These are phyloP conservation scores for Megalops cyprinoides DNA, from an alignment of 2,797 vertebrate genomes.

Conservation along the genomic window DNA sequence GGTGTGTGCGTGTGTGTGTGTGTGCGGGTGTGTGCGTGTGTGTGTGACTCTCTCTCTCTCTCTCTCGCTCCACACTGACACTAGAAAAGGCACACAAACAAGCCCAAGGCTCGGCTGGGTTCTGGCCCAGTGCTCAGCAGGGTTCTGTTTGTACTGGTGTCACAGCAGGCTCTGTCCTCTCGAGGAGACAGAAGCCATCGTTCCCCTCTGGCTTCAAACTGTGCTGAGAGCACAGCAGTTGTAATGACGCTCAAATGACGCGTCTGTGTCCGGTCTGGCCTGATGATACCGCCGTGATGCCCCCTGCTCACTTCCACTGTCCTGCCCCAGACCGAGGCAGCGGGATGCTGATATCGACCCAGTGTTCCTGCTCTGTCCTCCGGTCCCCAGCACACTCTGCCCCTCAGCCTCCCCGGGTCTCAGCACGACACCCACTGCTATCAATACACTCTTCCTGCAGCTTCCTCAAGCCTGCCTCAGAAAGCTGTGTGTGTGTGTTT, in stretches of 20 bases:
- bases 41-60: not conserved
- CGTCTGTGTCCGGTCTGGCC: slow-evolving; percentile 7
- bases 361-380: slow-evolving; percentile 34
- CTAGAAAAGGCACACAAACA: slow-evolving; percentile 20
- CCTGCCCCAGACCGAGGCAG: slow-evolving; percentile 22
- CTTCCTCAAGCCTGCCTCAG: no score
- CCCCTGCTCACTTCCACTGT: slow-evolving; percentile 2
- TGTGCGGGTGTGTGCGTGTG: not conserved
- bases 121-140: slow-evolving; percentile 14
- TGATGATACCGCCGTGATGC: slow-evolving; percentile 28
- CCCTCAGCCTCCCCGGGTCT: not conserved
- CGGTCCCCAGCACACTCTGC: not conserved
- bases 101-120: not conserved
- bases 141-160: not conserved
- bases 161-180: slow-evolving; percentile 2
- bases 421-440: not conserved
- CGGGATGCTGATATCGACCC: slow-evolving; percentile 36
- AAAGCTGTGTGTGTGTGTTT: not conserved
- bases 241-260: slow-evolving; percentile 14
- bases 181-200: not conserved
- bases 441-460: not conserved
- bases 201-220: not conserved
- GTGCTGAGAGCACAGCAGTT: slow-evolving; percentile 14
- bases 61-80: not conserved
- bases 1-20: not conserved